Evolutionary conservation across 2,888 invertebrate species (phyloP).

Genomic region (Athripsodes cinereus): DNA sequence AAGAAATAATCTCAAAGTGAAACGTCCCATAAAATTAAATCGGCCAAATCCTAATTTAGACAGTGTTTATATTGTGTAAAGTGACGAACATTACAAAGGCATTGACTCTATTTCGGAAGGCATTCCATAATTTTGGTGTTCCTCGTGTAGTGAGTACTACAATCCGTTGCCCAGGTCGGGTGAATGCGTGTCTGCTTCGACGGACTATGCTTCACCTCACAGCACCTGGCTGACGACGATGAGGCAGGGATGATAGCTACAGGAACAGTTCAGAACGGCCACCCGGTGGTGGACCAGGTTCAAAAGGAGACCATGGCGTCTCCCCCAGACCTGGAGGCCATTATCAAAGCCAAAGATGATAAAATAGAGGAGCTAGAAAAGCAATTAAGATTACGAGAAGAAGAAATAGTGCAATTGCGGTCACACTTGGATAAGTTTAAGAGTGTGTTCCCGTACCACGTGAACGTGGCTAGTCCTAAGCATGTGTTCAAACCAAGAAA

Average conservation of each 20-base stretch:
- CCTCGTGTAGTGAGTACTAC: constrained; percentile 10
- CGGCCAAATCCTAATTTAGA: no score
- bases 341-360: constrained; percentile 57
- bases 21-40: no score
- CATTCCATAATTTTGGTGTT: constrained; percentile 31
- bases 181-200: constrained; percentile 91
- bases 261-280: constrained; percentile 32
- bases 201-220: constrained; percentile 85
- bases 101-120: not conserved
- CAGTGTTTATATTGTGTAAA: not conserved
- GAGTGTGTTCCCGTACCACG: constrained; percentile 76
- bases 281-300: constrained; percentile 31
- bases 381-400: constrained; percentile 64
- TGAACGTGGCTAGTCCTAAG: constrained; percentile 54
- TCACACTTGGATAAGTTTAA: constrained; percentile 88
- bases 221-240: constrained; percentile 77
- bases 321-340: constrained; percentile 56
- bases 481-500: constrained; percentile 45
- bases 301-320: constrained; percentile 48
- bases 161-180: constrained; percentile 47
- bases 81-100: not conserved
- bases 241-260: constrained; percentile 47
- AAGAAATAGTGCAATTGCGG: constrained; percentile 75
- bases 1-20: no score
- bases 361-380: constrained; percentile 73